These are phyloP conservation scores for Apis dorsata DNA, from an alignment of 1,140 invertebrate genomes.

Conservation along the genomic window DNA sequence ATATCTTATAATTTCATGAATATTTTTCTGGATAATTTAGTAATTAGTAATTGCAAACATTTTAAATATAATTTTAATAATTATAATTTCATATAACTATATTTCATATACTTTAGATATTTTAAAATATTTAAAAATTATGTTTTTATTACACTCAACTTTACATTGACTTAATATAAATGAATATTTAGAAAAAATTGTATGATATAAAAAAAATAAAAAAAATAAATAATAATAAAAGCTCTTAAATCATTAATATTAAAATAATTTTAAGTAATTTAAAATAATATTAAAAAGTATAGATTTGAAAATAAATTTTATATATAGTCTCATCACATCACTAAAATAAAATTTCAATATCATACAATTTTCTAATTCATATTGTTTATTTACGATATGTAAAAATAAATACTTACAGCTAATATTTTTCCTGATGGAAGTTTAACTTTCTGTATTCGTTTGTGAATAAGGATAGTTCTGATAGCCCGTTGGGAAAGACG, in stretches of 20 bases:
- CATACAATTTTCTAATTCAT: slow-evolving; percentile 54
- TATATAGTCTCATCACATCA: not conserved
- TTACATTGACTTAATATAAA: slow-evolving; percentile 58
- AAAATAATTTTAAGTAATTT: not conserved
- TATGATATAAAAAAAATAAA: slow-evolving; percentile 37
- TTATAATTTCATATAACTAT: not conserved
- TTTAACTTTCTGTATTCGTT: slow-evolving; percentile 76
- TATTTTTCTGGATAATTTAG: slow-evolving; percentile 14
- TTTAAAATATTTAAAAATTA: slow-evolving; percentile 23
- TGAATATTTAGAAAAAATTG: slow-evolving; percentile 44
- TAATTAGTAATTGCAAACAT: not conserved
- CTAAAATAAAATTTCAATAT: slow-evolving; percentile 23
- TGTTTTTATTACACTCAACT: slow-evolving; percentile 39
- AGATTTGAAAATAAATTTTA: not conserved
- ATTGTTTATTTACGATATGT: slow-evolving; percentile 13
- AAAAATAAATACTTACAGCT: slow-evolving; percentile 67
- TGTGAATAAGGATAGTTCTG: slow-evolving; percentile 79
- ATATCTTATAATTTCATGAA: slow-evolving; percentile 26
- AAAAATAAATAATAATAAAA: slow-evolving; percentile 1
- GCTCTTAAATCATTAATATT: not conserved
- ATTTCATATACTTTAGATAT: not conserved
- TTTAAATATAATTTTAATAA: too few relatives aligned
- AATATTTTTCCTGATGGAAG: slow-evolving; percentile 51
- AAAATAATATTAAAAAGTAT: not conserved
- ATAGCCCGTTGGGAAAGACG: slow-evolving; percentile 76